Percentiles rank a stretch among this genome's conserved stretches.
These are phyloP conservation scores for Champsocephalus gunnari DNA, from an alignment of 2,797 vertebrate species.

Conservation along the genomic window DNA sequence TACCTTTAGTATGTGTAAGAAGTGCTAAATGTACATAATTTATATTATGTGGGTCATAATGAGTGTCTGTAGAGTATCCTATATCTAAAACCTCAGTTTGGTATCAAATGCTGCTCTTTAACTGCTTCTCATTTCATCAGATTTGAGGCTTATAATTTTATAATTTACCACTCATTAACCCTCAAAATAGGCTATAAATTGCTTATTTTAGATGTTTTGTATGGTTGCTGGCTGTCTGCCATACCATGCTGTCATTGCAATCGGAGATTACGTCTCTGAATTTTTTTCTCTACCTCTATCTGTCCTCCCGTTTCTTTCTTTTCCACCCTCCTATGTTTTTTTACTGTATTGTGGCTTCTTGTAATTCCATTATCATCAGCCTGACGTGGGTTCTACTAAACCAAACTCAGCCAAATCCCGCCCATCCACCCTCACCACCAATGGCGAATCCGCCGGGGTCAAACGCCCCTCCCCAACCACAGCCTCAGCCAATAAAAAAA, in stretches of 20 bases:
- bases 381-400: slow-evolving; percentile 86
- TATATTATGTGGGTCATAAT: neutral
- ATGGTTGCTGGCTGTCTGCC: slow-evolving; percentile 43
- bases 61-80: slow-evolving; percentile 8
- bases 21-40: neutral
- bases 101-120: slow-evolving; percentile 30
- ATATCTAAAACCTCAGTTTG: slow-evolving; percentile 20
- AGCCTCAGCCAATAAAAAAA: slow-evolving; percentile 89
- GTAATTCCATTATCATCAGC: slow-evolving; percentile 81
- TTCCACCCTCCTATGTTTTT: neutral
- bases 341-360: slow-evolving; percentile 47
- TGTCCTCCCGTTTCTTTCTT: slow-evolving; percentile 11
- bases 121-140: slow-evolving; percentile 42
- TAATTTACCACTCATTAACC: slow-evolving; percentile 43
- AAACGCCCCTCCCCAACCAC: slow-evolving; percentile 86
- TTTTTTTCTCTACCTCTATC: slow-evolving; percentile 33
- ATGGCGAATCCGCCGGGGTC: slow-evolving; percentile 81
- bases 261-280: slow-evolving; percentile 54
- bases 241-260: slow-evolving; percentile 57
- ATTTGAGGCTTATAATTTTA: slow-evolving; percentile 28
- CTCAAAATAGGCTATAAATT: slow-evolving; percentile 17
- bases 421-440: slow-evolving; percentile 82
- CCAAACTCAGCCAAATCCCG: slow-evolving; percentile 87
- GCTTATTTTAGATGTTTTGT: slow-evolving; percentile 33
- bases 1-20: neutral